phyloP scores from a whole-genome alignment of 2,888 invertebrate genomes.

The Uropetala carovei region DNA sequence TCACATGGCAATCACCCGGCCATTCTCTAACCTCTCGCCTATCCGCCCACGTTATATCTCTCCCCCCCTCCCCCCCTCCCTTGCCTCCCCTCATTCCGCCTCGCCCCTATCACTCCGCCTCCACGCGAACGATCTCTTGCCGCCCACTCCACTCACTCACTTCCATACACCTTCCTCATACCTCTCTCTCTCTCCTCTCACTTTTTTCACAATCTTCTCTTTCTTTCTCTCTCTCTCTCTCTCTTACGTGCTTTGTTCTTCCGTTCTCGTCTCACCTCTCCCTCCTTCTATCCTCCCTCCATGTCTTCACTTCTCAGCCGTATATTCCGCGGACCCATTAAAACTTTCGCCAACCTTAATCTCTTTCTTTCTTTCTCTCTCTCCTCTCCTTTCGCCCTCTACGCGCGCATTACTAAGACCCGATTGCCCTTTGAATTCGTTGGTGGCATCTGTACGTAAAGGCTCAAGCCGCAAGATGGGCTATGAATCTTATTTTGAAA shows the following conservation, averaged over 20 bases:
- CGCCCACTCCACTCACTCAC: too few species aligned
- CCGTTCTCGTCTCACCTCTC: background rate
- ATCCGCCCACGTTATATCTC: background rate
- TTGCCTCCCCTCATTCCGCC: background rate
- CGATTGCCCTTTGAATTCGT: too few species aligned
- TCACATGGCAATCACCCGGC: background rate
- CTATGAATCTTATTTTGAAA: too few species aligned
- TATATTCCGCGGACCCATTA: background rate
- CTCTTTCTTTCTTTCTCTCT: background rate
- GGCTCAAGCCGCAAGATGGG: too few species aligned
- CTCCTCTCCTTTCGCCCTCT: too few species aligned
- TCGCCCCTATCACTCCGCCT: background rate
- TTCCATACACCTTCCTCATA: too few species aligned
- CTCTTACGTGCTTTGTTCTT: background rate
- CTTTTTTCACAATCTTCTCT: too few species aligned
- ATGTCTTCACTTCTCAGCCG: background rate
- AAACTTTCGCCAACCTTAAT: background rate
- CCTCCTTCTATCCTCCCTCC: background rate
- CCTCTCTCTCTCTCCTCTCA: too few species aligned
- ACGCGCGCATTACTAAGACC: too few species aligned
- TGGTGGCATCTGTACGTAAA: too few species aligned
- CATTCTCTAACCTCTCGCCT: background rate
- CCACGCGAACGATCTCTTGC: too few species aligned
- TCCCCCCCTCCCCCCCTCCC: background rate
- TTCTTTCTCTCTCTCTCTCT: too few species aligned